These are phyloP conservation scores for Halichondria panicea DNA, from an alignment of 37 sponge, comb jelly and placozoan genomes.

Conservation along the genomic window DNA sequence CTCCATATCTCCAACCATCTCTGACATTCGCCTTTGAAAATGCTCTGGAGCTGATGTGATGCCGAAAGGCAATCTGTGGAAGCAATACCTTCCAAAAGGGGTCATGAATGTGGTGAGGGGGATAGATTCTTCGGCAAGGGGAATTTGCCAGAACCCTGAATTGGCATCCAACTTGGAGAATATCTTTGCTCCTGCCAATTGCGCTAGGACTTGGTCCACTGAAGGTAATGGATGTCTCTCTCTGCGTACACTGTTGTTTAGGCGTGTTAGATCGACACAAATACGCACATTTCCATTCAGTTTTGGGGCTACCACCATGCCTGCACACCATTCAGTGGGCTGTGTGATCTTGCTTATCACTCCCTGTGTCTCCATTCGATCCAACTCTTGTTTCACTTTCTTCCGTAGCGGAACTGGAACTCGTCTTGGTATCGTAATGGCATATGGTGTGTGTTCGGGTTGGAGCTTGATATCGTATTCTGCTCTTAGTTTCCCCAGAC, in stretches of 20 bases:
- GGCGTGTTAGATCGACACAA: constrained; percentile 55
- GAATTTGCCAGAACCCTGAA: constrained; percentile 61
- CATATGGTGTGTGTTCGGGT: constrained; percentile 20
- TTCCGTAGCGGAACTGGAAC: constrained; percentile 34
- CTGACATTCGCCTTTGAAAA: constrained; percentile 30
- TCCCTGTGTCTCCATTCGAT: constrained; percentile 32
- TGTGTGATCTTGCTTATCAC: constrained; percentile 11
- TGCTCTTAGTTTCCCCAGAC: constrained; percentile 38
- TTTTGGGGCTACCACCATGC: constrained; percentile 48
- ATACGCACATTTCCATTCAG: constrained; percentile 34
- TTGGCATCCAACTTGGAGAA: constrained; percentile 55
- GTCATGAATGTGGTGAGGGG: constrained; percentile 63
- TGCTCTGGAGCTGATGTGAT: constrained; percentile 31
- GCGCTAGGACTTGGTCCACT: constrained; percentile 44
- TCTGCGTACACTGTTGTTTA: constrained; percentile 45
- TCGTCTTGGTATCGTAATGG: constrained; percentile 38
- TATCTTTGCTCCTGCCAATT: constrained; percentile 32
- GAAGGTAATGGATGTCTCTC: constrained; percentile 36
- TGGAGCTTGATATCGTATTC: constrained; percentile 32
- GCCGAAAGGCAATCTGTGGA: constrained; percentile 43
- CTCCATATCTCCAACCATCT: constrained; percentile 13
- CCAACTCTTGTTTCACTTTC: constrained; percentile 30
- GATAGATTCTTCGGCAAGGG: constrained; percentile 22
- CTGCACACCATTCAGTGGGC: constrained; percentile 37
- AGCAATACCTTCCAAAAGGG: constrained; percentile 44